Base-by-base conservation (phyloP, 2,888 invertebrate genomes). In the Xestia ashworthii region DNA sequence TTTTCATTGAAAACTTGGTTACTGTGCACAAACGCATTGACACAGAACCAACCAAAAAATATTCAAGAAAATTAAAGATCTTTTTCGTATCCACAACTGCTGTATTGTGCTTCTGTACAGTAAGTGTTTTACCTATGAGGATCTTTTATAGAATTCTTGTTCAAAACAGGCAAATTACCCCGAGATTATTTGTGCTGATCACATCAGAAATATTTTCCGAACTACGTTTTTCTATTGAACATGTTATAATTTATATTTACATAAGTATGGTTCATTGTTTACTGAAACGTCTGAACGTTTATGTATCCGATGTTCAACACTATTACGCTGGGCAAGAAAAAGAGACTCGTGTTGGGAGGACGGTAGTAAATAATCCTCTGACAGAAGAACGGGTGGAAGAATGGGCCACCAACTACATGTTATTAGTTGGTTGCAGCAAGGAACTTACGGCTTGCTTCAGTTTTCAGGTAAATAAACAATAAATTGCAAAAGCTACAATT, bases 331-430 rank as follows among this genome's bases (percentile, higher is more conserved):
- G 8, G 1, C 25, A 25, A 53, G 77, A 77, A n/a, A 41, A n/a
- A 3, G 16, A 32, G 0, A n/a, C 5, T 38, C 3, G 1, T 12
- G n/a, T 38, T 32, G 19, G 11, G 3, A 25, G 2, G 5, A 38
- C 5, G 9, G 22, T 46, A 46, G 19, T 5, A 8, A 68, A 53
- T 19, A 16, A 53, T 53, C 44, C 44, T 9, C 50, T 62, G 32
- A 38, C 50, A 14, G 38, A 53, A 44, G 38, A 53, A 16, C 25
- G 19, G 22, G 5, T 64, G 2, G 38, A 53, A 8, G 53, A 77
- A n/a, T 77, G 78, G 77, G 78, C 78, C 11, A 77, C 14, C 11
- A 78, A 77, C 25, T 77, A 77, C 32, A 53, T 77, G 53, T 62
- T 68, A 12, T 62, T 77, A 77, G 78, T 68, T 32, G 11, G 38